Evolutionary conservation across 2,113 vertebrate genomes (phyloP).

Genomic region (Tupaia tana): DNA sequence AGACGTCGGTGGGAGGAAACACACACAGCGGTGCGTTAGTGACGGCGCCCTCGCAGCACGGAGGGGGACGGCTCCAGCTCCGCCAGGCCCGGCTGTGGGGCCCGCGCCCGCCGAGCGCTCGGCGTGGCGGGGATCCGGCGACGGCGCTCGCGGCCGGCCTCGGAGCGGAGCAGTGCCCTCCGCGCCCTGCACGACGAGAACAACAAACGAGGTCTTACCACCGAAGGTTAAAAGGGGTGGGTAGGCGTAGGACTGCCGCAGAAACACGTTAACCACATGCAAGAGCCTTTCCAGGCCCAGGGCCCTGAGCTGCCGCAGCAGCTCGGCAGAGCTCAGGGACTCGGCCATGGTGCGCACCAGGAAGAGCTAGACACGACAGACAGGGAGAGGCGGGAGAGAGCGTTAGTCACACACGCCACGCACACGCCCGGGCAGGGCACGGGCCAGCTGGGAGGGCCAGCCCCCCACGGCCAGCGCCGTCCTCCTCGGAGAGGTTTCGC

Average conservation of each 20-base stretch:
- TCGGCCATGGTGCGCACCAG: conserved; percentile 92
- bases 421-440: conserved; percentile 61
- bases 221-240: conserved; percentile 91
- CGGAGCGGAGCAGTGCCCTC: conserved; percentile 78
- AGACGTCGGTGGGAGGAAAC: conserved; percentile 84
- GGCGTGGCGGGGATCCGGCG: neutral
- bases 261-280: conserved; percentile 92
- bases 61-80: conserved; percentile 51
- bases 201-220: conserved; percentile 89
- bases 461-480: neutral
- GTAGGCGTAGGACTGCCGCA: conserved; percentile 91
- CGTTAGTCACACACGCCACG: conserved; percentile 85
- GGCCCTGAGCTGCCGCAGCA: conserved; percentile 91
- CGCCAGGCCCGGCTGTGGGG: conserved; percentile 68
- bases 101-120: no score
- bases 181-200: conserved; percentile 48
- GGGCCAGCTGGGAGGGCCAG: conserved; percentile 28
- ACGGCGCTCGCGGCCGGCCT: conserved; percentile 6
- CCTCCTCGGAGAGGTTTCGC: neutral
- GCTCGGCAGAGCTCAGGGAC: conserved; percentile 91
- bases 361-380: conserved; percentile 92
- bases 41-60: conserved; percentile 68
- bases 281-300: conserved; percentile 91
- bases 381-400: conserved; percentile 85
- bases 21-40: conserved; percentile 87